Base-by-base conservation (phyloP, 2,888 invertebrate species). In the Geotrupes spiniger region DNA sequence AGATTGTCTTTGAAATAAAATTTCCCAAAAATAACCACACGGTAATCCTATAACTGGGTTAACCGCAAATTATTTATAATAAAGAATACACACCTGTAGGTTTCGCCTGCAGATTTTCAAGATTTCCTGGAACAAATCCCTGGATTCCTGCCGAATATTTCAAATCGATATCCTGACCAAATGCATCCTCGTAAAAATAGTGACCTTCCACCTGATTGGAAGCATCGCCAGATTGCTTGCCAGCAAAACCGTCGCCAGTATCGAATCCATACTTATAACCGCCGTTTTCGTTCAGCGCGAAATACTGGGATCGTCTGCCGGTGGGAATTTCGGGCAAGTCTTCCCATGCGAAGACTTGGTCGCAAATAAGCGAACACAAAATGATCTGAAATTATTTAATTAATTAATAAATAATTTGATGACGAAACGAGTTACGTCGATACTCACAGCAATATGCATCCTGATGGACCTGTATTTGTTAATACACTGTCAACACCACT, bases 261-360 rank as follows among this genome's bases (percentile, higher is more conserved):
- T 74, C 56, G 49, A 61, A 64, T n/a, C 62, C 63, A 28, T 60
- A 65, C 42, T 59, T 62, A 37, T 63, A 63, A 4, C 61, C 68
- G 9, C 76, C 75, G 57, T 74, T 69, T 40, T 66, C 63, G 36
- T 72, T 63, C 51, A 68, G 62, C 15, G 72, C 63, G 37, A 69
- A 68, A 53, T 68, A 74, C 46, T 74, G 69, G 2, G 67, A 57
- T 8, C 69, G 56, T n/a, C 60, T 58, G 2, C 64, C 65, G 4
- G 64, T 57, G 17, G 68, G 68, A 46, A 69, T 63, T 42, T 56
- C 49, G 14, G 69, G 68, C 39, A 69, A 49, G 17, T 56, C 44
- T 57, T 73, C 69, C 56, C 71, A 74, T 40, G 54, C 46, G 9
- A 49, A 47, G 4, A 37, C 48, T 36, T 29, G 36, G 14, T 9